These are phyloP conservation scores for Ernsta delagoae DNA, from an alignment of 2,888 invertebrate genomes.

Conservation along the genomic window DNA sequence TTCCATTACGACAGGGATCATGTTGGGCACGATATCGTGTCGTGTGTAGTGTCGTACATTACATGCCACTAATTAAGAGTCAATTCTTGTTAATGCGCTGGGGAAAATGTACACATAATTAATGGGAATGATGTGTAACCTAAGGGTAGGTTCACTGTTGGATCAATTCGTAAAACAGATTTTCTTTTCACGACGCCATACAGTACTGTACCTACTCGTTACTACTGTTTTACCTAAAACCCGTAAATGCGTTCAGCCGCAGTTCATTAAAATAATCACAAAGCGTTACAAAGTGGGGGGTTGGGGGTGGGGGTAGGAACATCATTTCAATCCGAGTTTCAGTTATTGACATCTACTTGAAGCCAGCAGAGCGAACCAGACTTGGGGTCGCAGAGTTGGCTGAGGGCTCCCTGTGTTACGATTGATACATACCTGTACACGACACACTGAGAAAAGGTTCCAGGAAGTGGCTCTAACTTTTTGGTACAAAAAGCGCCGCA, in stretches of 20 bases:
- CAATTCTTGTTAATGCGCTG: too few relatives aligned
- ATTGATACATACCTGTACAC: neutral
- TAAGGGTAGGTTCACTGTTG: too few relatives aligned
- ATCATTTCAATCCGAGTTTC: conserved; percentile 29
- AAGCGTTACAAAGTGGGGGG: conserved; percentile 19
- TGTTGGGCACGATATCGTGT: too few relatives aligned
- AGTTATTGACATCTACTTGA: conserved; percentile 37
- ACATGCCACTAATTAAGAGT: too few relatives aligned
- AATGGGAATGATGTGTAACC: too few relatives aligned
- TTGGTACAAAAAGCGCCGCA: too few relatives aligned
- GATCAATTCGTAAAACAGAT: neutral
- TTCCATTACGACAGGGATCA: too few relatives aligned
- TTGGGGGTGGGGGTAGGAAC: conserved; percentile 6
- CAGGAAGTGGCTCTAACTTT: too few relatives aligned
- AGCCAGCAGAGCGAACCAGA: conserved; percentile 34
- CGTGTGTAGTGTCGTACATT: too few relatives aligned
- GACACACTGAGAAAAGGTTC: too few relatives aligned
- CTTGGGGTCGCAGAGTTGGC: conserved; percentile 17
- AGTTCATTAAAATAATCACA: conserved; percentile 29
- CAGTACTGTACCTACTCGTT: neutral
- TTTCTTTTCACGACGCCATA: neutral
- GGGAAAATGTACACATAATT: too few relatives aligned
- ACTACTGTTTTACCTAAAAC: neutral
- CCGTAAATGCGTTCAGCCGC: conserved; percentile 3
- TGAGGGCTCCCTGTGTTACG: conserved; percentile 12